These are phyloP conservation scores for Phallusia fumigata DNA, from an alignment of 23 tunicate species.

Conservation along the genomic window DNA sequence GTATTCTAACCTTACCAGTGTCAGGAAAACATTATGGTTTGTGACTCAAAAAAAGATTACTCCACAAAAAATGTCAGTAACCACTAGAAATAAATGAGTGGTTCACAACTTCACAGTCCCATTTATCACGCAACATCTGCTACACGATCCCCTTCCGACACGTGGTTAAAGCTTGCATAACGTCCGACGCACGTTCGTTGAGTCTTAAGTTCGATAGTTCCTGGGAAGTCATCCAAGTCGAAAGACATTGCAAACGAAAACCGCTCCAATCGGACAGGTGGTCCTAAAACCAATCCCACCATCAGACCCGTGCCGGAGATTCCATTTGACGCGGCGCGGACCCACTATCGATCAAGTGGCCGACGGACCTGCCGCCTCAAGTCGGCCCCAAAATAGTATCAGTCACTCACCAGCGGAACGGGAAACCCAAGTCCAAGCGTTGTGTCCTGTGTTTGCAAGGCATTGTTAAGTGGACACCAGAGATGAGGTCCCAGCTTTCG, in stretches of 20 bases:
- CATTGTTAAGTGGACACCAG: not conserved
- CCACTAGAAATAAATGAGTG: no score
- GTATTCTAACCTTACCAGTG: no score
- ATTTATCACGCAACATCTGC: no score
- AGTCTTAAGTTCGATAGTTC: no score
- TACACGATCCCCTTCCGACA: no score
- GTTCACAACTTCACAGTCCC: no score
- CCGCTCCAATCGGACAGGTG: not conserved
- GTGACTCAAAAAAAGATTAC: no score
- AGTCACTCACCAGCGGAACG: not conserved
- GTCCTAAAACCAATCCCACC: not conserved
- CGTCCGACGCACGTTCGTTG: no score
- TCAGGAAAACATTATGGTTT: no score
- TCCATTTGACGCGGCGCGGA: not conserved
- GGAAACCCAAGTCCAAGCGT: not conserved
- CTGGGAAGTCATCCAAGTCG: not conserved
- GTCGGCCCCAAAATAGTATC: not conserved
- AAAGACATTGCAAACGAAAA: not conserved
- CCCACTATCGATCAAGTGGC: not conserved
- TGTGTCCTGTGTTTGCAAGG: not conserved
- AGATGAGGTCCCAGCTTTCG: not conserved
- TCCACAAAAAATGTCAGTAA: no score
- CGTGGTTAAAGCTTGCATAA: no score
- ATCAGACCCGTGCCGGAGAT: not conserved
- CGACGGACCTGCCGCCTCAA: not conserved